Evolutionary conservation across 35 echinoderm and acorn worm genomes (phyloP).

Genomic region (Lytechinus pictus): DNA sequence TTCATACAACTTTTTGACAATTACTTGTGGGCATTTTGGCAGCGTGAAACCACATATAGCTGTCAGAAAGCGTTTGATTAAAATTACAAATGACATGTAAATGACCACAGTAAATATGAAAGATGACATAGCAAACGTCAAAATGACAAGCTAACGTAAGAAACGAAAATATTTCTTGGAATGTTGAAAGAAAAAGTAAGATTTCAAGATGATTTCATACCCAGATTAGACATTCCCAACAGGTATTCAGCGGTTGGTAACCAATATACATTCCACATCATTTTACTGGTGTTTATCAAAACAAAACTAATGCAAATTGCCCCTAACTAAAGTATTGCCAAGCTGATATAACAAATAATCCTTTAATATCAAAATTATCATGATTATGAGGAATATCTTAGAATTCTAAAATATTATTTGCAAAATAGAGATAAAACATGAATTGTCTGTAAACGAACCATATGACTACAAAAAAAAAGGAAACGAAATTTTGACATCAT

Average conservation of each 20-base stretch:
- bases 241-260: not conserved
- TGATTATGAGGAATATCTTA: not conserved
- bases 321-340: not conserved
- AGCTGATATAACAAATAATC: not conserved
- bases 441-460: not conserved
- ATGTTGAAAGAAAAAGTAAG: not conserved
- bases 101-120: not conserved
- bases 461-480: not conserved
- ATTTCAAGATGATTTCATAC: not conserved
- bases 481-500: not conserved
- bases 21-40: not conserved
- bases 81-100: not conserved
- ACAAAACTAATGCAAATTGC: not conserved
- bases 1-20: not conserved
- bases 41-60: not conserved
- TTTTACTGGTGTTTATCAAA: not conserved
- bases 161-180: not conserved
- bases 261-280: not conserved
- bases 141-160: not conserved
- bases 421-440: not conserved
- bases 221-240: not conserved
- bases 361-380: not conserved
- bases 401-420: not conserved
- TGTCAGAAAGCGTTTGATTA: not conserved
- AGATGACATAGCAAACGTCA: not conserved